A percentile compares a stretch with the other conserved stretches of the same genome.
Evolutionary conservation across 2,888 invertebrate genomes (phyloP).

Genomic region (Hipparchia semele): DNA sequence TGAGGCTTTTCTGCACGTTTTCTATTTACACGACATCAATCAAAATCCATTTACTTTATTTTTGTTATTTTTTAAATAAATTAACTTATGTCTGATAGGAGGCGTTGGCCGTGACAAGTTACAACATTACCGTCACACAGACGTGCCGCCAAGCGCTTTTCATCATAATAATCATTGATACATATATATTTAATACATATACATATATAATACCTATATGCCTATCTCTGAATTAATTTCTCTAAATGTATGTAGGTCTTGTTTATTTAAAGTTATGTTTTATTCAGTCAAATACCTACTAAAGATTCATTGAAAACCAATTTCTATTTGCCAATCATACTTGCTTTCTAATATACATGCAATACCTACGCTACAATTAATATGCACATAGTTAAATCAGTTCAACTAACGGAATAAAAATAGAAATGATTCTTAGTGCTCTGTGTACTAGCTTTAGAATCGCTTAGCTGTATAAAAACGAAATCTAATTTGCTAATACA

Average conservation of each 20-base stretch:
- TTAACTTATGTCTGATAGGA: too few species aligned
- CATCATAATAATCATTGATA: too few species aligned
- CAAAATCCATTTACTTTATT: constrained; percentile 7
- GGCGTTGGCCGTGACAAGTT: too few species aligned
- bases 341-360: constrained; percentile 21
- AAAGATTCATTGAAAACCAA: not conserved
- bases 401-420: not conserved
- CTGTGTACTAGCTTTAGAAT: not conserved
- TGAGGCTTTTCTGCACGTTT: constrained; percentile 29
- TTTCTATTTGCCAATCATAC: constrained; percentile 15
- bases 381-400: constrained; percentile 14
- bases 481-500: not conserved
- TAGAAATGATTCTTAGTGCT: constrained; percentile 1
- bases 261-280: too few species aligned
- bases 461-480: not conserved
- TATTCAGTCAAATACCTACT: not conserved
- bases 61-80: not conserved
- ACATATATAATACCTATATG: too few species aligned
- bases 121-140: not conserved
- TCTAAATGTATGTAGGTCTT: too few species aligned
- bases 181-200: too few species aligned
- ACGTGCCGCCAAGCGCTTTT: too few species aligned
- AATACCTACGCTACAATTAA: constrained; percentile 8
- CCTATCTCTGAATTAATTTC: too few species aligned
- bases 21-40: constrained; percentile 33